These are phyloP conservation scores for Neomicropteryx cornuta DNA, from an alignment of 1,140 invertebrate species.

Conservation along the genomic window DNA sequence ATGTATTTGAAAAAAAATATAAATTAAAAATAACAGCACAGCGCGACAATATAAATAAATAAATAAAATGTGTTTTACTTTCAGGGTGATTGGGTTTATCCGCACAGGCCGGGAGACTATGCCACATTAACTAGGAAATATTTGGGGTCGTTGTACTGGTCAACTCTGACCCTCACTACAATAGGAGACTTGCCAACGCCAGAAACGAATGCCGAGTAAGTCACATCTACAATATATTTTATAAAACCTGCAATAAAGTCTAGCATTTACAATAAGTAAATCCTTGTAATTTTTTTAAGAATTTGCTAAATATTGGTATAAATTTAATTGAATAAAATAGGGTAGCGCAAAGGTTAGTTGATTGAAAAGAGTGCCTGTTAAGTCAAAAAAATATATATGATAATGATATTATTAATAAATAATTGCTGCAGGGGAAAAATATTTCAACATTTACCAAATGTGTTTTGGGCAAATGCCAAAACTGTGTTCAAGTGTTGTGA, in stretches of 20 bases:
- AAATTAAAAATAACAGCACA: background rate
- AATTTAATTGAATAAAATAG: too few species aligned
- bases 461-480: too few species aligned
- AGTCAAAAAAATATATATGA: too few species aligned
- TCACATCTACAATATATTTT: conserved; percentile 23
- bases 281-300: conserved; percentile 4
- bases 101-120: conserved; percentile 76
- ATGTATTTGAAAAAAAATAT: too few species aligned
- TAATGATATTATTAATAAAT: too few species aligned
- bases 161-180: conserved; percentile 90
- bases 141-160: conserved; percentile 91
- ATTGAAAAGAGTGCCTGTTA: background rate
- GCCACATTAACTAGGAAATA: conserved; percentile 84
- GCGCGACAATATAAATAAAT: conserved; percentile 6
- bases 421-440: too few species aligned
- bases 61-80: conserved; percentile 9
- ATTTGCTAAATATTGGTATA: too few species aligned
- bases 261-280: too few species aligned
- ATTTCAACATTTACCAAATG: too few species aligned
- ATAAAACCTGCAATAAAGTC: too few species aligned
- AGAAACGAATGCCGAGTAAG: conserved; percentile 93
- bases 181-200: conserved; percentile 92
- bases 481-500: too few species aligned
- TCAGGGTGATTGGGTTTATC: conserved; percentile 87
- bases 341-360: background rate